These are phyloP conservation scores for Panzeria rudis DNA, from an alignment of 2,888 invertebrate genomes.

Conservation along the genomic window DNA sequence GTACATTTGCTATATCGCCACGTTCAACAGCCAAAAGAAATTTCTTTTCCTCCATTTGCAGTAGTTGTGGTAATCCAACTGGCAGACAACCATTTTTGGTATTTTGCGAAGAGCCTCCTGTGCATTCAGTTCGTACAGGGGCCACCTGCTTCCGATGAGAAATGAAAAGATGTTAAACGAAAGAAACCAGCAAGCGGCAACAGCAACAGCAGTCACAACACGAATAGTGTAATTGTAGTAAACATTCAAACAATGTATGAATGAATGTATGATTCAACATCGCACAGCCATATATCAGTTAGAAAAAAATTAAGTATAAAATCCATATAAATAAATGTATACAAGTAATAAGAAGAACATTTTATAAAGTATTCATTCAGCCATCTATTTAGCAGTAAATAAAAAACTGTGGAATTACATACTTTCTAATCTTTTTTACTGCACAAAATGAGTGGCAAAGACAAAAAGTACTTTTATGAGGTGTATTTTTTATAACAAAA, in stretches of 20 bases:
- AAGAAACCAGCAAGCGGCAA: constrained; percentile 2
- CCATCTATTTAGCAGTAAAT: not conserved
- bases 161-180: constrained; percentile 6
- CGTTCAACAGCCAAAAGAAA: constrained; percentile 96
- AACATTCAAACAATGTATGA: constrained; percentile 12
- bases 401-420: not conserved
- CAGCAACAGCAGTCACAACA: constrained; percentile 1
- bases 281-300: not conserved
- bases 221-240: not conserved
- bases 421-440: constrained; percentile 36
- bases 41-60: constrained; percentile 94
- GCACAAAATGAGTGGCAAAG: not conserved
- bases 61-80: constrained; percentile 88
- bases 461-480: not conserved
- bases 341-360: constrained; percentile 15
- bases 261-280: constrained; percentile 9
- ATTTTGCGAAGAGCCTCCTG: constrained; percentile 59
- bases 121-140: constrained; percentile 70
- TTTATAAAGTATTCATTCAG: constrained; percentile 18
- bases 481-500: not conserved
- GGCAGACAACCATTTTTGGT: constrained; percentile 84
- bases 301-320: constrained; percentile 24
- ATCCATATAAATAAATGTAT: constrained; percentile 28
- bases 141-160: constrained; percentile 71
- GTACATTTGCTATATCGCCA: constrained; percentile 94